Evolutionary conservation across 2,113 vertebrate species (phyloP), one percentile per base, ranked within the genome.

Genomic region (Alethe castanea): DNA sequence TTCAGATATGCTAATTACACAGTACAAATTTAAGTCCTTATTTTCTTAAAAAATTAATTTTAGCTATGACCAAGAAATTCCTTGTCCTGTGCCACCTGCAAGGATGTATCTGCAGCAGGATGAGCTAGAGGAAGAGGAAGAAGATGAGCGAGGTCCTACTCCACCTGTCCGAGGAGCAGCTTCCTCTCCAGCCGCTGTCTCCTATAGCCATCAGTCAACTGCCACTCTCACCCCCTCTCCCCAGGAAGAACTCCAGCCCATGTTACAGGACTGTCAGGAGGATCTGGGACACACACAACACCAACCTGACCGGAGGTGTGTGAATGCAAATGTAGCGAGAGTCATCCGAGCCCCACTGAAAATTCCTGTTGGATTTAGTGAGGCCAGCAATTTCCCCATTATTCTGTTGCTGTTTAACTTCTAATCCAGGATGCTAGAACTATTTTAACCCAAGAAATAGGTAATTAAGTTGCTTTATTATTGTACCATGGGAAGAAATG

Each of bases 161-260:
- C 99, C 99, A 16, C 99, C 99, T 8, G 96, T 99, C 20, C 98
- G 99, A 42, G 99, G 99, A 59, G 99, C 99, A 24, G 99, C 99
- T 52, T 99, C 99, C 25, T 99, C 99, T 56, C 99, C 99, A 25
- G 99, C 99, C 3, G 99, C 99, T 4, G 99, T 99, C 61, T 99
- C 99, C 79, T 99, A 99, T 52, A 99, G 99, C 92, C 99, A 99
- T 95, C 99, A 99, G 96, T 99, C 99, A 88, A 99, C 99, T 20
- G 99, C 99, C 95, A 99, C 99, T 4, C 98, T 99, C 78, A 99
- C 99, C 8, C 99, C 99, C 9, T 99, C 99, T 28, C 99, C 99
- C 3, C 99, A 99, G 93, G 99, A 99, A 57, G 99, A 99, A 64
- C 98, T 99, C 87, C 98, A 99, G 96, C 99, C 99, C 52, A 99